Conservation (phyloP, 2,888 invertebrate genomes). For the Lydus trimaculatus region DNA sequence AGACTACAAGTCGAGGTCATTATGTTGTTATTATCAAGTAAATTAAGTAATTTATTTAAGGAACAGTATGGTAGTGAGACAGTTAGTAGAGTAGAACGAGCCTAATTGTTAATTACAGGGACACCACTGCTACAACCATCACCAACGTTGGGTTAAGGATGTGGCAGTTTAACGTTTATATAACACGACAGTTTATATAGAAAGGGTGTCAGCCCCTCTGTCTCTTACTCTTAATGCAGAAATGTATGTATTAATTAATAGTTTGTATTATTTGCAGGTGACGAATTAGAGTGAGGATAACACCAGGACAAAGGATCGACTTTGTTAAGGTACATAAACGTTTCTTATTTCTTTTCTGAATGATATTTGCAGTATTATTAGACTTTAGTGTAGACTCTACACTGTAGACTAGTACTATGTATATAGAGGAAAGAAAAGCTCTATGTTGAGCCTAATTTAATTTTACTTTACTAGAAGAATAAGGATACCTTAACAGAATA, state of each 20-base stretch:
- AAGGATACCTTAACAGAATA: slow-evolving; percentile 22
- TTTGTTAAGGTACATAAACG: slow-evolving; percentile 22
- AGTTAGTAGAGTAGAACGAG: slow-evolving; percentile 32
- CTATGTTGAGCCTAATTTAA: slow-evolving; percentile 30
- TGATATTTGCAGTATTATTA: slow-evolving; percentile 29
- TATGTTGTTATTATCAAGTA: slow-evolving; percentile 20
- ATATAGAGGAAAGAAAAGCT: neutral
- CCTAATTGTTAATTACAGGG: slow-evolving; percentile 35
- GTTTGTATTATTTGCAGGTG: neutral
- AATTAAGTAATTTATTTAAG: slow-evolving; percentile 41
- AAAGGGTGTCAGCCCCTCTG: neutral
- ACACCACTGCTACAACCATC: slow-evolving; percentile 27
- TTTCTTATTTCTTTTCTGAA: slow-evolving; percentile 19
- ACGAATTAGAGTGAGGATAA: neutral
- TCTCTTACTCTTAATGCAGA: neutral
- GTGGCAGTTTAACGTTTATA: slow-evolving; percentile 18
- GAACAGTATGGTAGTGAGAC: slow-evolving; percentile 30
- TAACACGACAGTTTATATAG: slow-evolving; percentile 8
- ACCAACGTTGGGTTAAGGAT: slow-evolving; percentile 23
- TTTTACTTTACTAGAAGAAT: slow-evolving; percentile 29
- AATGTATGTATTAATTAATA: neutral
- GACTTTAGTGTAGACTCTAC: slow-evolving; percentile 16
- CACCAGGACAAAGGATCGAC: neutral
- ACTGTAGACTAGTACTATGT: no score
- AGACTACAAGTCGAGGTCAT: slow-evolving; percentile 16